Evolutionary conservation across 2,797 vertebrate species (phyloP), one percentile per base, ranked within the genome.

Genomic region (Acipenser oxyrinchus): DNA sequence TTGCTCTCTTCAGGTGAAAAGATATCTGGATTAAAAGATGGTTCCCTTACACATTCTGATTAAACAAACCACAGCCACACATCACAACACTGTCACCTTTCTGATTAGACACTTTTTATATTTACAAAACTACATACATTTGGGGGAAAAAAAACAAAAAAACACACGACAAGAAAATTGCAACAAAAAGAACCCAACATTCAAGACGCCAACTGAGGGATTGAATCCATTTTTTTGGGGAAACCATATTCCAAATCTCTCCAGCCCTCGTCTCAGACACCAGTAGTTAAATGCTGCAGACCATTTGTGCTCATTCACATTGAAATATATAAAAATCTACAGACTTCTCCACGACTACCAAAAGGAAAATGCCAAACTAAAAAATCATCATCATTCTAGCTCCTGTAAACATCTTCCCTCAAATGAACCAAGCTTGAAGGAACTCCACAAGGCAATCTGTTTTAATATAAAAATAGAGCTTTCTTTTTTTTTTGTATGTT

Each of bases 391-490:
- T 13, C 18, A 69, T 49, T 62, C 53, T 58, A 64, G 10, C 59
- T 60, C 61, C 63, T 70, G 69, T 64, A 69, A 64, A 75, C 68
- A 67, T 63, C 70, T 49, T 76, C 79, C 75, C 81, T 87, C 87
- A 84, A 84, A 73, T 86, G 87, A 90, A 89, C 87, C 88, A 88
- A 90, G 87, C 88, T 89, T 89, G 90, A 90, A 91, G 90, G 89
- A 90, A 90, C 82, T 88, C 78, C 78, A 90, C 79, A 90, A 87
- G 86, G 87, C 87, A 87, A 88, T 86, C 84, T 89, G 85, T 85
- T 90, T 90, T 86, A 89, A 88, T 91, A 91, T 77, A 90, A 90
- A 90, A 90, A 89, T 89, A 91, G 87, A 89, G 82, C 83, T 84
- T 88, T 86, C 83, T 88, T 87, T 84, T 88, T 78, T 77, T 73